Percentiles rank a stretch among this genome's conserved stretches.
Conservation (phyloP, 1,140 invertebrate species). For the Pissodes strobi region DNA sequence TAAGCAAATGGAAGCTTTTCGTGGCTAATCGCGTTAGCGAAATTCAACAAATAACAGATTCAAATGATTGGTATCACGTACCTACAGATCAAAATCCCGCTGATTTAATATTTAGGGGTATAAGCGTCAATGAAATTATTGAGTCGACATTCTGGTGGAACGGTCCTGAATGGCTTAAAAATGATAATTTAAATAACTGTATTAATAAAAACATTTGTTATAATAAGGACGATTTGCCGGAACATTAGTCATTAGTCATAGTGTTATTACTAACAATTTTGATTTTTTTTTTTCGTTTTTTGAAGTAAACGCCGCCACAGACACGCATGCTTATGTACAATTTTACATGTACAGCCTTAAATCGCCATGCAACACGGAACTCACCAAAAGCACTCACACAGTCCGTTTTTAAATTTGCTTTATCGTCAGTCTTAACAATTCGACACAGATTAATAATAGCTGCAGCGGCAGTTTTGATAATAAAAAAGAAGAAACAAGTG, state of each 20-base stretch:
- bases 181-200: background rate
- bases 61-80: conserved; percentile 49
- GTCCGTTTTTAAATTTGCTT: too few species aligned
- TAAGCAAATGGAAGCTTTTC: conserved; percentile 27
- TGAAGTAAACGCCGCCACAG: too few species aligned
- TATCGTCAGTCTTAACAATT: too few species aligned
- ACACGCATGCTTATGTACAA: too few species aligned
- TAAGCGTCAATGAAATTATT: conserved; percentile 37
- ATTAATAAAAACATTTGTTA: conserved; percentile 4
- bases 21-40: conserved; percentile 39
- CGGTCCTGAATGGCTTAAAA: conserved; percentile 44
- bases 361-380: conserved; percentile 19
- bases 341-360: too few species aligned
- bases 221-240: background rate
- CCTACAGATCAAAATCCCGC: conserved; percentile 50
- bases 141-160: conserved; percentile 49
- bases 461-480: too few species aligned
- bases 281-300: conserved; percentile 16
- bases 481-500: too few species aligned
- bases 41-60: conserved; percentile 47
- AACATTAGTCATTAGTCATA: background rate
- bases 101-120: conserved; percentile 49
- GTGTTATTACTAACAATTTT: background rate
- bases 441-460: too few species aligned
- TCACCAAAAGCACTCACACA: conserved; percentile 1